Evolutionary conservation across 2,888 invertebrate genomes (phyloP), one percentile per base, ranked within the genome.

Genomic region (Pandemis corylana): DNA sequence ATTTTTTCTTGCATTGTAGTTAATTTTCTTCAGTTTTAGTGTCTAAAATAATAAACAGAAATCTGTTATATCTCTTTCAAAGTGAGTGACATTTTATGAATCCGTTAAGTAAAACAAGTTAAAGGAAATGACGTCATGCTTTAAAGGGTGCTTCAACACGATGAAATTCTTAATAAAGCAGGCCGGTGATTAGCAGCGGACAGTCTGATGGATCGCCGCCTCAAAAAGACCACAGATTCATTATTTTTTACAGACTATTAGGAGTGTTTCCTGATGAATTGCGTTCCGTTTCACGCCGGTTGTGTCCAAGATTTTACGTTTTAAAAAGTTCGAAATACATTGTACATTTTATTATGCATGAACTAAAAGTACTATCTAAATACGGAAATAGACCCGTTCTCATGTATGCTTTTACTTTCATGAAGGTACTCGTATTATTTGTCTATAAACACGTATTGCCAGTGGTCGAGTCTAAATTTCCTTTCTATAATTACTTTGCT

Each of bases 151-250:
- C 42, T 41, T 42, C 7, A 62, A 62, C n/a, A 13, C 59, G 59
- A 59, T 59, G 15, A 56, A 56, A 15, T 28, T 65, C 28, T 20
- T 65, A 61, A 74, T 74, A 74, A 67, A 72, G 59, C 64, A 49
- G 3, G 68, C 28, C 20, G n/a, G 28, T 64, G 74, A 70, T 68
- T 67, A 65, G 65, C 56, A n/a, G 51, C 69, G 74, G 66, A 53
- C 66, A 67, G 53, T n/a, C 53, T 74, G 69, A 74, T 70, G 74
- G 69, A 74, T 69, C 20, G 15, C 66, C 28, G 15, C 66, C 28
- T 68, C 65, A 66, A 66, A 73, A 73, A 64, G 59, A 59, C 68
- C 74, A 49, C 65, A 61, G 69, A 74, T 74, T 69, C 74, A 61
- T 74, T 69, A 53, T 74, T 74, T 73, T 69, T 70, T 74, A 41